Conservation (phyloP, 1,140 invertebrate genomes). For the Drosophila suzukii region DNA sequence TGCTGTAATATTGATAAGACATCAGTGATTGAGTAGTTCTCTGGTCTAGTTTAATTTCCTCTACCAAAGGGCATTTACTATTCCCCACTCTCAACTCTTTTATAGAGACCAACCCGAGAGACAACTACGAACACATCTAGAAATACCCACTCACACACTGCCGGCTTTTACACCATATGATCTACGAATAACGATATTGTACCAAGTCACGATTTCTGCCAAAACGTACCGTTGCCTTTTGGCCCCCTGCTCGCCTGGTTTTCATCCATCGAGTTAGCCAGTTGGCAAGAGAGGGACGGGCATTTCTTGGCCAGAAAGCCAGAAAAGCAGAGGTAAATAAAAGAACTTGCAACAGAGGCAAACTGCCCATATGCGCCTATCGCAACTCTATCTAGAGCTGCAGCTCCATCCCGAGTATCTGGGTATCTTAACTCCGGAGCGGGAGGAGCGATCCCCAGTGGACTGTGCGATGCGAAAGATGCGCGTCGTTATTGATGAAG, state of each 20-base stretch:
- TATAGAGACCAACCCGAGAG: conserved; percentile 41
- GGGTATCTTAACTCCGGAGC: conserved; percentile 10
- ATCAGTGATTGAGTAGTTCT: background rate
- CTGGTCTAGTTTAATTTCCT: background rate
- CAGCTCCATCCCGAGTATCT: conserved; percentile 29
- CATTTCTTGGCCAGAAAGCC: conserved; percentile 1
- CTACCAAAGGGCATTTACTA: conserved; percentile 34
- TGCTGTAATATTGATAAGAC: background rate
- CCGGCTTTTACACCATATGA: conserved; percentile 80
- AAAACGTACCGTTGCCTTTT: conserved; percentile 82
- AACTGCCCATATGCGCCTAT: conserved; percentile 82
- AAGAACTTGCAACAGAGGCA: conserved; percentile 47
- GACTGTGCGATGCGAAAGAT: conserved; percentile 64
- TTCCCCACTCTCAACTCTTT: conserved; percentile 7
- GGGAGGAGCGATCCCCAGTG: conserved; percentile 22
- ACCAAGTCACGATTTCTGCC: conserved; percentile 81
- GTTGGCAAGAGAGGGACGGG: conserved; percentile 13
- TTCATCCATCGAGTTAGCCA: background rate
- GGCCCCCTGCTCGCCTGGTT: conserved; percentile 3
- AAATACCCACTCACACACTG: conserved; percentile 49
- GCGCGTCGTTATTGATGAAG: conserved; percentile 82
- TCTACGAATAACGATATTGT: conserved; percentile 84
- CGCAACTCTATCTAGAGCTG: conserved; percentile 76
- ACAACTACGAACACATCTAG: conserved; percentile 55
- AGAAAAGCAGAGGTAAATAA: conserved; percentile 30